Evolutionary conservation across 2,113 vertebrate genomes (phyloP).

Genomic region (Gadus macrocephalus): DNA sequence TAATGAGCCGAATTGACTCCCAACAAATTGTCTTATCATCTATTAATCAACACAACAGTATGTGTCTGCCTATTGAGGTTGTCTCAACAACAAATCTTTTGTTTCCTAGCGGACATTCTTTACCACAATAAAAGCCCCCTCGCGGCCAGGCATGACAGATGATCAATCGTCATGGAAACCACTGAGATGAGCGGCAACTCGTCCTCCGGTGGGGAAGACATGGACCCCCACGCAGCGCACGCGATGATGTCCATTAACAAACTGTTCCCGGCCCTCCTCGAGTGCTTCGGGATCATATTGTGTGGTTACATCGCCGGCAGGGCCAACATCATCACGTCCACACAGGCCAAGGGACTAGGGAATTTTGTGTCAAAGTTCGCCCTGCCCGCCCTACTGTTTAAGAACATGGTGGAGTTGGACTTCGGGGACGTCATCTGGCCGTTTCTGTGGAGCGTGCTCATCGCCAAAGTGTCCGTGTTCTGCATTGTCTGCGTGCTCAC

Average conservation of each 20-base stretch:
- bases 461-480: conserved; percentile 92
- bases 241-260: conserved; percentile 87
- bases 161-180: conserved; percentile 44
- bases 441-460: conserved; percentile 89
- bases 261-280: conserved; percentile 90
- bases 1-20: too few species aligned
- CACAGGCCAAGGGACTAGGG: conserved; percentile 91
- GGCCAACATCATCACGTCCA: conserved; percentile 85
- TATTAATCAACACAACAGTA: too few species aligned
- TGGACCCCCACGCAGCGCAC: conserved; percentile 46
- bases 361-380: conserved; percentile 97
- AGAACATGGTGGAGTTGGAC: conserved; percentile 97
- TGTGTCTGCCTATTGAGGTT: too few species aligned
- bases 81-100: too few species aligned
- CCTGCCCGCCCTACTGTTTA: conserved; percentile 91
- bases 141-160: not conserved
- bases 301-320: conserved; percentile 94
- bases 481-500: conserved; percentile 84
- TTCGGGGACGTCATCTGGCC: conserved; percentile 92
- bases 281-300: conserved; percentile 96
- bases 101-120: too few species aligned
- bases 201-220: conserved; percentile 3
- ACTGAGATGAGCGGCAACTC: conserved; percentile 2
- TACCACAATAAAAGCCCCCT: too few species aligned
- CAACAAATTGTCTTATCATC: too few species aligned